Percentiles rank a stretch among this genome's conserved stretches.
These are phyloP conservation scores for Phasia obesa DNA, from an alignment of 2,888 invertebrate species.

Conservation along the genomic window DNA sequence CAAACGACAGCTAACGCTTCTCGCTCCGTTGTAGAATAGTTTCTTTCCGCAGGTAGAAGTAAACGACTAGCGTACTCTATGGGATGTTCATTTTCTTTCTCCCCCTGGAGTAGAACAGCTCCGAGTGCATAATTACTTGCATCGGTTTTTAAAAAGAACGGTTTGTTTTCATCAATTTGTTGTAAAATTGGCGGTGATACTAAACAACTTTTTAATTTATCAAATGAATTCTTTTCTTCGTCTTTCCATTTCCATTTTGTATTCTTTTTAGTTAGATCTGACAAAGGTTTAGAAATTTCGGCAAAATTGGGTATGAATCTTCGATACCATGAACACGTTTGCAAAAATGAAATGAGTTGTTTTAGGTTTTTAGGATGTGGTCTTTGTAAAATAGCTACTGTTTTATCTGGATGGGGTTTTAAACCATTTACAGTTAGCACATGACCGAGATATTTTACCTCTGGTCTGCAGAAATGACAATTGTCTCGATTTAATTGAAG, in stretches of 20 bases:
- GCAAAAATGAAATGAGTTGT: too few relatives aligned
- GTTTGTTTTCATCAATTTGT: constrained; percentile 48
- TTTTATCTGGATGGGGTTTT: too few relatives aligned
- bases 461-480: constrained; percentile 60
- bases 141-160: constrained; percentile 61
- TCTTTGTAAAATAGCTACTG: too few relatives aligned
- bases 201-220: constrained; percentile 67
- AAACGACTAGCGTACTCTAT: constrained; percentile 75
- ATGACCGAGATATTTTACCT: constrained; percentile 76
- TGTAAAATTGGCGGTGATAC: constrained; percentile 47
- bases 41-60: constrained; percentile 75
- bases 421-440: too few relatives aligned
- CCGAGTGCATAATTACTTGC: constrained; percentile 66
- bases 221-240: too few relatives aligned
- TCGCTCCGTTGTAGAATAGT: constrained; percentile 80
- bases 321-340: too few relatives aligned
- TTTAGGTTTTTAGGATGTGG: too few relatives aligned
- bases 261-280: too few relatives aligned
- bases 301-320: too few relatives aligned
- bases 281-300: too few relatives aligned
- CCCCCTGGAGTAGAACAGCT: constrained; percentile 64
- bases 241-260: too few relatives aligned
- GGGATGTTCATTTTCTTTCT: constrained; percentile 70
- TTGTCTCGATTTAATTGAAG: constrained; percentile 74
- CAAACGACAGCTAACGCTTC: constrained; percentile 78